Evolutionary conservation across 2,888 invertebrate species (phyloP), one percentile per base, ranked within the genome.

Genomic region (Allacma fusca): DNA sequence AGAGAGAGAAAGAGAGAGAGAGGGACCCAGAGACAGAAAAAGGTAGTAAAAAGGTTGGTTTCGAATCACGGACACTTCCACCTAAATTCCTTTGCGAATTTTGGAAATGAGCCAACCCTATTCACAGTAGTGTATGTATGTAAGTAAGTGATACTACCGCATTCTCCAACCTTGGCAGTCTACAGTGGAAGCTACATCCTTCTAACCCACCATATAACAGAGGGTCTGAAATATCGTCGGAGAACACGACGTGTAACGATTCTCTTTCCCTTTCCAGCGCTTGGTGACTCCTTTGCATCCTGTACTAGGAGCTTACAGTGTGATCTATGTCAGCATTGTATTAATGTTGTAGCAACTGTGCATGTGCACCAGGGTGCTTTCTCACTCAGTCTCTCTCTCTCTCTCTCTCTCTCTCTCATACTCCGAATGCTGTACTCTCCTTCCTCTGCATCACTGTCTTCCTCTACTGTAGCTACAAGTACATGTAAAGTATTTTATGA

Each of bases 71-170:
- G 43, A 74, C 65, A 74, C 74, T 74, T 74, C 65, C 74, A 74
- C 65, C 74, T 74, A 74, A 74, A 74, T 74, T 74, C 64, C 73
- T 73, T 43, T n/a, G 44, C 19, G 74, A 62, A 73, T 64, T 74
- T 65, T 74, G 74, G 74, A 74, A 74, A 74, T 74, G 74, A 74
- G 74, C 74, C 74, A 74, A 74, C 44, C 34, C 65, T 65, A 74
- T 74, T 74, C 62, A 74, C 44, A 74, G 16, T 19, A 16, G 16
- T 19, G 19, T n/a, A 4, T 50, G 16, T 50, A 16, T 50, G 50
- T 50, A 50, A 13, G 50, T 16, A 50, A 50, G 50, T 50, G n/a
- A 50, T 50, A n/a, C 50, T 50, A 50, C 50, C 50, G 50, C 50
- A 50, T 50, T n/a, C 50, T 50, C 50, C n/a, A 50, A n/a, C 19